A percentile compares a stretch with the other conserved stretches of the same genome.
phyloP scores from a whole-genome alignment of 53 echinoderm and acorn worm genomes.

The Echinometra lucunter region DNA sequence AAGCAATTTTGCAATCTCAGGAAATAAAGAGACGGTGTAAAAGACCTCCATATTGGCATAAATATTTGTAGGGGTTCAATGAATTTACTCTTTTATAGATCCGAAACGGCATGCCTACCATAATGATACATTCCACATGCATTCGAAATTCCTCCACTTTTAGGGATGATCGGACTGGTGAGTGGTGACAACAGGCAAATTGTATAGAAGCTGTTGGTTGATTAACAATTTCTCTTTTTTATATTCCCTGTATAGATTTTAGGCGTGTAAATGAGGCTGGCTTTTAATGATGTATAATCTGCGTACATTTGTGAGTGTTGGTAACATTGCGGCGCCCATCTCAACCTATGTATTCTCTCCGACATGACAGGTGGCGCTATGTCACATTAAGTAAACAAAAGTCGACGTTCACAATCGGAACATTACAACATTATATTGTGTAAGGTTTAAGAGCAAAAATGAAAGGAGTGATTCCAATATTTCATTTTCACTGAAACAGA shows the following conservation, averaged over 20 bases:
- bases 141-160: neutral
- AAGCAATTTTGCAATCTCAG: neutral
- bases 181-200: too few species aligned
- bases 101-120: too few species aligned
- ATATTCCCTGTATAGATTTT: too few species aligned
- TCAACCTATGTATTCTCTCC: neutral
- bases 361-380: constrained; percentile 24
- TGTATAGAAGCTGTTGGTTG: too few species aligned
- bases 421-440: too few species aligned
- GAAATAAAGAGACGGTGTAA: neutral
- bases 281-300: neutral
- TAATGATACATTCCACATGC: neutral
- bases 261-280: too few species aligned
- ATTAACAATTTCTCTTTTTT: too few species aligned
- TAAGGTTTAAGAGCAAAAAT: too few species aligned
- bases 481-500: neutral
- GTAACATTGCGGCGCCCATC: neutral
- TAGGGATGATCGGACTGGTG: too few species aligned
- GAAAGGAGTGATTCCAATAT: neutral
- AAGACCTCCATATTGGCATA: too few species aligned
- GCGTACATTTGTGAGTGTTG: neutral
- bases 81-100: too few species aligned
- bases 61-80: too few species aligned
- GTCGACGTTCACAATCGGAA: neutral
- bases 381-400: constrained; percentile 15